These are phyloP conservation scores for Cremastobaeus sp. DNA, from an alignment of 2,888 invertebrate genomes.

Conservation along the genomic window DNA sequence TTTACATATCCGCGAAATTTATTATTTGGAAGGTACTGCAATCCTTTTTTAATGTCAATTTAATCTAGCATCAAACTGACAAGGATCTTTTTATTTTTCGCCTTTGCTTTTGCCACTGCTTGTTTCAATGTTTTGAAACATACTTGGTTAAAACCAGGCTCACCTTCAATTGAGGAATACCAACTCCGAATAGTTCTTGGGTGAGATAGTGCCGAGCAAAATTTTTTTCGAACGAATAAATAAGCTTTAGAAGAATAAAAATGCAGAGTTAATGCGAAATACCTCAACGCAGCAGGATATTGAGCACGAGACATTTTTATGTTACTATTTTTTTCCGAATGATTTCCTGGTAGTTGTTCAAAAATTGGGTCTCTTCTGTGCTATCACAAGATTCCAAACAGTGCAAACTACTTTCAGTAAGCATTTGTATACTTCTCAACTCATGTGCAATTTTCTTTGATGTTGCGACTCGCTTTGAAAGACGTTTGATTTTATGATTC, in stretches of 20 bases:
- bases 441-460: no score
- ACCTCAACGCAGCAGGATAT: constrained; percentile 51
- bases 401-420: no score
- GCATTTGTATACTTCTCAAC: no score
- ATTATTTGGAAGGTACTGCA: constrained; percentile 12
- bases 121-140: constrained; percentile 9
- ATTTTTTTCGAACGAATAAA: constrained; percentile 55
- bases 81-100: constrained; percentile 1
- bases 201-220: constrained; percentile 53
- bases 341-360: no score
- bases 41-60: constrained; percentile 34
- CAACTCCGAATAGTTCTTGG: constrained; percentile 39
- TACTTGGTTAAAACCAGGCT: constrained; percentile 15
- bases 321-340: no score
- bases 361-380: no score
- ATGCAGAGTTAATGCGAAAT: constrained; percentile 58
- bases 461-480: no score
- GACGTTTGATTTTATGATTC: no score
- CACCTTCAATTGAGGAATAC: constrained; percentile 17
- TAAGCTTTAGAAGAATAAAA: constrained; percentile 60
- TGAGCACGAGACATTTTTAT: constrained; percentile 17
- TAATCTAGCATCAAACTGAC: constrained; percentile 36
- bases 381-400: no score
- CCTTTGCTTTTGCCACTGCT: neutral
- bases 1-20: constrained; percentile 19